These are phyloP conservation scores for Linnaemya tessellans DNA, from an alignment of 2,888 invertebrate genomes.

Conservation along the genomic window DNA sequence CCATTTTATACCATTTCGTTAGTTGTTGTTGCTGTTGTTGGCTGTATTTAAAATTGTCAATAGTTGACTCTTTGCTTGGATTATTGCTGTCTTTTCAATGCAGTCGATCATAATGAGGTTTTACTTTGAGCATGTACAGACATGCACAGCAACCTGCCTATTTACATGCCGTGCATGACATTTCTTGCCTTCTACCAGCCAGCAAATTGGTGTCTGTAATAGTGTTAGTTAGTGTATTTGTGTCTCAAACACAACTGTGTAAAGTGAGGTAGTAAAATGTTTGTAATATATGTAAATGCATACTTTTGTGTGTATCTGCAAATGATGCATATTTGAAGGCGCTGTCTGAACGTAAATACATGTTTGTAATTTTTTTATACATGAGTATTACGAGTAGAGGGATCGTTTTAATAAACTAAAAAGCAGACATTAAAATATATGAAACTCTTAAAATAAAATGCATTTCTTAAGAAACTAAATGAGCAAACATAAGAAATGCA, in stretches of 20 bases:
- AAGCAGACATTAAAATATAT: background rate
- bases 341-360: background rate
- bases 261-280: background rate
- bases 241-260: background rate
- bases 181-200: background rate
- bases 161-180: background rate
- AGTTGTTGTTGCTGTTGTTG: background rate
- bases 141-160: background rate
- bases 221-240: background rate
- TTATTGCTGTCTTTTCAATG: slow-evolving; percentile 19
- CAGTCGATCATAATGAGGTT: slow-evolving; percentile 29
- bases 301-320: slow-evolving; percentile 37
- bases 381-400: slow-evolving; percentile 8
- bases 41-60: background rate
- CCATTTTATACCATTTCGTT: background rate
- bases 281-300: slow-evolving; percentile 17
- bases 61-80: slow-evolving; percentile 20
- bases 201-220: background rate
- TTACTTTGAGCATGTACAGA: background rate
- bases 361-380: background rate
- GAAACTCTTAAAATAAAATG: background rate
- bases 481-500: background rate
- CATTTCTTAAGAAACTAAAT: slow-evolving; percentile 27
- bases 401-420: slow-evolving; percentile 6
- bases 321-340: slow-evolving; percentile 32